These are phyloP conservation scores for Hapalemur alaotrensis DNA, from an alignment of 2,797 vertebrate species.

Conservation along the genomic window DNA sequence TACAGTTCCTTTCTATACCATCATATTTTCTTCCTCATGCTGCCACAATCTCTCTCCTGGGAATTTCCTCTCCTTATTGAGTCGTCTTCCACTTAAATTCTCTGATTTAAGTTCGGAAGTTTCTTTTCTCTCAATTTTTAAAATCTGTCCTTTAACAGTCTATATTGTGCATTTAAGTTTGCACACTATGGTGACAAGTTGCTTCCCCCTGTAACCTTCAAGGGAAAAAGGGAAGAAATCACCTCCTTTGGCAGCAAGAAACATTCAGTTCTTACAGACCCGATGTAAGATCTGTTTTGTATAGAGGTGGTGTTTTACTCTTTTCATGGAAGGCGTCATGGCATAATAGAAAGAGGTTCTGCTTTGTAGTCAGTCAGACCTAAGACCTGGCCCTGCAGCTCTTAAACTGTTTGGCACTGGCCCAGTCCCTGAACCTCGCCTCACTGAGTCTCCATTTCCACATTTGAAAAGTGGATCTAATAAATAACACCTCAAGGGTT, in stretches of 20 bases:
- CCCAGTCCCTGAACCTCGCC: neutral
- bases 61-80: neutral
- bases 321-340: neutral
- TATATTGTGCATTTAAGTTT: neutral
- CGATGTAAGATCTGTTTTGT: neutral
- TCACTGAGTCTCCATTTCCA: neutral
- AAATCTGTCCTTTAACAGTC: neutral
- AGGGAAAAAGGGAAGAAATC: neutral
- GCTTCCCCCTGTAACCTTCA: neutral
- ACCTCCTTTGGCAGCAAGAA: neutral
- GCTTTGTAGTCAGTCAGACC: neutral
- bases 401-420: neutral
- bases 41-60: neutral
- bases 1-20: neutral
- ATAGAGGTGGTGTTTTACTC: neutral
- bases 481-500: neutral
- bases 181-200: neutral
- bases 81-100: neutral
- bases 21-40: neutral
- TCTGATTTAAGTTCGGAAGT: neutral
- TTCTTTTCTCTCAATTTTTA: neutral
- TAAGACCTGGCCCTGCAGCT: neutral
- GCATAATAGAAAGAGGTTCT: neutral
- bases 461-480: neutral
- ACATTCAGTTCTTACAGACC: neutral